phyloP scores from a whole-genome alignment of 2,888 invertebrate species.

The Torymus texanus region DNA sequence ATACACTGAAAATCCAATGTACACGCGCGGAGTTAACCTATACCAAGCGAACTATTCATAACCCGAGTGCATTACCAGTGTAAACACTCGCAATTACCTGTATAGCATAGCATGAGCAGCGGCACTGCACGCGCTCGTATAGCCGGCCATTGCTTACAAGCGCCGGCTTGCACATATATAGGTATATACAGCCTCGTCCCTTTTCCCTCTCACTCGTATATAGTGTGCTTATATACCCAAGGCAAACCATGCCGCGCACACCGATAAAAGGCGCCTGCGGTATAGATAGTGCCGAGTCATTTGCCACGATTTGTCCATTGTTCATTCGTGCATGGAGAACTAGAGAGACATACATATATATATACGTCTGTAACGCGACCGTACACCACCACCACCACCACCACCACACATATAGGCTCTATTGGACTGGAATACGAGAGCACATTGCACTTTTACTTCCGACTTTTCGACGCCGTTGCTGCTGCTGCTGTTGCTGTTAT shows the following conservation, averaged over 20 bases:
- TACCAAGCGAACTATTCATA: background rate
- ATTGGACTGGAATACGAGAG: conserved; percentile 35
- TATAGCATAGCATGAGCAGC: background rate
- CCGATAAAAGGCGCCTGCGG: background rate
- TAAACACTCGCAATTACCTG: conserved; percentile 2
- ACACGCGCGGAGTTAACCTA: too few species aligned
- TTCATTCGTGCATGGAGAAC: conserved; percentile 42
- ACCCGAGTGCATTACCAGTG: background rate
- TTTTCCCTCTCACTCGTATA: too few species aligned
- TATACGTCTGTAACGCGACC: background rate
- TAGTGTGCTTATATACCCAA: too few species aligned
- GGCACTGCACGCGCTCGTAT: too few species aligned
- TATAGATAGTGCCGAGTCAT: conserved; percentile 46
- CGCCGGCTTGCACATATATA: too few species aligned
- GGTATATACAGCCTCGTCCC: too few species aligned
- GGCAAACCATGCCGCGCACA: background rate
- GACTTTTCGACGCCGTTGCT: conserved; percentile 20
- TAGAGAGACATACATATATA: background rate
- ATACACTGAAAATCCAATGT: too few species aligned
- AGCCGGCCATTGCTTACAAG: too few species aligned
- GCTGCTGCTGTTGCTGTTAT: too few species aligned
- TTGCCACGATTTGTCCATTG: conserved; percentile 51
- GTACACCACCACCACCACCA: too few species aligned
- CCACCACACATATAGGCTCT: conserved; percentile 18
- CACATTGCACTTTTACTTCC: conserved; percentile 30